Base-by-base conservation (phyloP, 2,888 invertebrate genomes). In the Apomyelois bistriatella region DNA sequence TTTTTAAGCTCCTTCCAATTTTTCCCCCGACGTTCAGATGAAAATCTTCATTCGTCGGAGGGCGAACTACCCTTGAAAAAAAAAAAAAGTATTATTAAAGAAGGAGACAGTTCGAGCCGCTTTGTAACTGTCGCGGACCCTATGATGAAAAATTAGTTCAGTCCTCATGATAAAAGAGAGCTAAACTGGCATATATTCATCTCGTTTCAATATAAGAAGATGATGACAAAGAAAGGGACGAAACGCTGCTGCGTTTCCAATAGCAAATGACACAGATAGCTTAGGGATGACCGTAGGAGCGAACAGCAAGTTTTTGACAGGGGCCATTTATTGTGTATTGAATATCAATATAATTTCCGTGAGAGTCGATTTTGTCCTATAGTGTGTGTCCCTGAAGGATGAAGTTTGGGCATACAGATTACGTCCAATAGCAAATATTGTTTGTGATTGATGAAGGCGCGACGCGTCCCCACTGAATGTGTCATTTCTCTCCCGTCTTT, bases 71-170 rank as follows among this genome's bases (percentile, higher is more conserved):
- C 89, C 88, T 88, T 87, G 82, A 87, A 86, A 86, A 78, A 79
- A 68, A 73, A 73, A 87, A 90, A 89, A 91, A 89, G 88, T 90
- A 90, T 90, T 91, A 90, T 90, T 90, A 90, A 91, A 91, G 90
- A 89, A 90, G 82, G 83, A 88, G 90, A 91, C 91, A 88, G 90
- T 91, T 90, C 85, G 87, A 82, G 81, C 76, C 76, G 76, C 87
- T 91, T 91, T 90, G 90, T 91, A 83, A 88, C 90, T 91, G 91
- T 91, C 91, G 82, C 72, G 82, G 82, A 83, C 85, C 86, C 90
- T 90, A 90, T 90, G 90, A 91, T 91, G 91, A 91, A 91, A 91
- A 91, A 91, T 91, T 91, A 89, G 89, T 86, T 85, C 89, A 86
- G 86, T 85, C 84, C 78, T 86, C 81, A 82, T 89, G 85, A 88